Evolutionary conservation across 2,113 vertebrate genomes (phyloP).

Genomic region (Xyliphius kryptos): DNA sequence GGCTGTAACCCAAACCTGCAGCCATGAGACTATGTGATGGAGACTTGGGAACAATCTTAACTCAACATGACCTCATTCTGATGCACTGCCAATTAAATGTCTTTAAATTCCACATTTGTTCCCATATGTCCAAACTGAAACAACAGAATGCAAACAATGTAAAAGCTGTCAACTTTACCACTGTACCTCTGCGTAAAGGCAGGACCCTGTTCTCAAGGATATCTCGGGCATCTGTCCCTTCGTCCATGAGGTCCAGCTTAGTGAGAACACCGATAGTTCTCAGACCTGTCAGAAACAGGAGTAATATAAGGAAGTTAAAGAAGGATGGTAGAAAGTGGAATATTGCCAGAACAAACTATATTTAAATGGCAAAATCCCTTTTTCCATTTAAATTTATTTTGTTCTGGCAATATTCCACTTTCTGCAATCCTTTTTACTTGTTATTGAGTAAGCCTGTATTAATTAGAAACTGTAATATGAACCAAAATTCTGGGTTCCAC

Average conservation of each 20-base stretch:
- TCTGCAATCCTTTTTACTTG: too few relatives aligned
- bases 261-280: slow-evolving; percentile 92
- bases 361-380: too few relatives aligned
- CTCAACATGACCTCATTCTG: slow-evolving; percentile 28
- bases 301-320: background rate
- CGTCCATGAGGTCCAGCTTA: slow-evolving; percentile 90
- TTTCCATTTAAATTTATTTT: too few relatives aligned
- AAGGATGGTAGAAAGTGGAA: too few relatives aligned
- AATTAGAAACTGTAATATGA: too few relatives aligned
- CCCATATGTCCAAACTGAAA: background rate
- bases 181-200: background rate
- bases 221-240: slow-evolving; percentile 82
- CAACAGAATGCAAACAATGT: too few relatives aligned
- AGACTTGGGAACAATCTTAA: slow-evolving; percentile 16
- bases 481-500: too few relatives aligned
- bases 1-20: slow-evolving; percentile 26
- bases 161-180: background rate
- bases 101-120: background rate
- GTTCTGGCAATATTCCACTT: too few relatives aligned
- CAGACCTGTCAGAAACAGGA: slow-evolving; percentile 61
- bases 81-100: background rate
- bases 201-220: slow-evolving; percentile 82
- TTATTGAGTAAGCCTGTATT: too few relatives aligned
- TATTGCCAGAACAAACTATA: too few relatives aligned
- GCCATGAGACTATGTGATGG: slow-evolving; percentile 12